These are phyloP conservation scores for Acyrthosiphon pisum DNA, from an alignment of 1,140 invertebrate species.

Conservation along the genomic window DNA sequence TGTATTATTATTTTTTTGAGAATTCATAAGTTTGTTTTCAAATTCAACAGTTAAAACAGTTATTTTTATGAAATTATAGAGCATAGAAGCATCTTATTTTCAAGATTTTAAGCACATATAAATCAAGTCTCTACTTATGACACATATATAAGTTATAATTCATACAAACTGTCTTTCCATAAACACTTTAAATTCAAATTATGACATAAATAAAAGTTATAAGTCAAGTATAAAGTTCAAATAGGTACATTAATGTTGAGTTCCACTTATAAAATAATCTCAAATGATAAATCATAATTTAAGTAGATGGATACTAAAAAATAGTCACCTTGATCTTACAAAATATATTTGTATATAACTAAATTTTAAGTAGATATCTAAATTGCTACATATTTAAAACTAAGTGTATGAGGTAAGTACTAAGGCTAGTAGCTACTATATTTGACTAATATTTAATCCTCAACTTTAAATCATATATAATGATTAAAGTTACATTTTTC, in stretches of 20 bases:
- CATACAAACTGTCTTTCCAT: neutral
- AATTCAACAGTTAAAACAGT: no score
- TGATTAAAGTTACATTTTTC: conserved; percentile 17
- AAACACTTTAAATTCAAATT: neutral
- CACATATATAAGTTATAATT: neutral
- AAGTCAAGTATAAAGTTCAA: neutral
- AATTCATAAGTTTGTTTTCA: no score
- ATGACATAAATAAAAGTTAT: neutral
- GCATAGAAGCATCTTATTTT: no score
- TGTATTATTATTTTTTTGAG: no score
- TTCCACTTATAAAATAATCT: neutral
- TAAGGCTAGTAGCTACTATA: neutral
- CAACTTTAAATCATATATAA: conserved; percentile 30
- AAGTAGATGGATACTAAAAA: neutral
- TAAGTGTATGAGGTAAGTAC: neutral
- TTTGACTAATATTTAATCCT: neutral
- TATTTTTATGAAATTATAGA: no score
- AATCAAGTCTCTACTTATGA: no score
- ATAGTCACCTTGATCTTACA: neutral
- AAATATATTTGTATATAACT: neutral
- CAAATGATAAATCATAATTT: neutral
- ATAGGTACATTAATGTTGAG: neutral
- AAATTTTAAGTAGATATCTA: neutral
- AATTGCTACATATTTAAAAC: neutral
- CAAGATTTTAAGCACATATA: no score